These are phyloP conservation scores for Periplaneta americana DNA, from an alignment of 1,140 invertebrate genomes.

Conservation along the genomic window DNA sequence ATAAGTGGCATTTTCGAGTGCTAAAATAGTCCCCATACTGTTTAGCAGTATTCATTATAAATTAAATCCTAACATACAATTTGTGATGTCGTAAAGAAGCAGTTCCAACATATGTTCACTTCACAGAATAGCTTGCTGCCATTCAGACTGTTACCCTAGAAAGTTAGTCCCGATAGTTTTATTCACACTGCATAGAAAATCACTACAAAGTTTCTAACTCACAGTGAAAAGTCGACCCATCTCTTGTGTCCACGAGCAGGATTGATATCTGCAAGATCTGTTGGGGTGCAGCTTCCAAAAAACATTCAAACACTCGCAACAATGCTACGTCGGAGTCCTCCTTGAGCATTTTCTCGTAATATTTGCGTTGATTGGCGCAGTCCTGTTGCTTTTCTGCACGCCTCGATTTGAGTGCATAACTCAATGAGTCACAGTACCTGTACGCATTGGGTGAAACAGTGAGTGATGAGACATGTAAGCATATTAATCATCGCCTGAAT, in stretches of 20 bases:
- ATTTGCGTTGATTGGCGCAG: slow-evolving; percentile 44
- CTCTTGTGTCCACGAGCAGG: slow-evolving; percentile 43
- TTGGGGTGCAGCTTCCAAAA: slow-evolving; percentile 84
- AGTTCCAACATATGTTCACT: too few species aligned
- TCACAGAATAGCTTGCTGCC: too few species aligned
- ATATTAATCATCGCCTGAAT: background rate
- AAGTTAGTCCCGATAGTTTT: too few species aligned
- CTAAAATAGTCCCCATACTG: too few species aligned
- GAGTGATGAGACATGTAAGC: too few species aligned
- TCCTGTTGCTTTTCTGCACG: slow-evolving; percentile 39
- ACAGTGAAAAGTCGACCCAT: slow-evolving; percentile 36
- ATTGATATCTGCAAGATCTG: slow-evolving; percentile 76
- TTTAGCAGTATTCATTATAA: too few species aligned
- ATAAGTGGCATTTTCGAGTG: too few species aligned
- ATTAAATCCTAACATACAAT: too few species aligned
- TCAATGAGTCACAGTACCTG: slow-evolving; percentile 56
- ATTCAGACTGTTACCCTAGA: too few species aligned
- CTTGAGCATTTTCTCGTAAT: slow-evolving; percentile 71
- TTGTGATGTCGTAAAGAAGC: too few species aligned
- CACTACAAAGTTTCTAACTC: too few species aligned
- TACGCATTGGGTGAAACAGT: background rate
- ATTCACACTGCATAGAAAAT: too few species aligned
- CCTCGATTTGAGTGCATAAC: slow-evolving; percentile 47
- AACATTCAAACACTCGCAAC: slow-evolving; percentile 82
- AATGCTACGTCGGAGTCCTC: slow-evolving; percentile 82